Evolutionary conservation across 2,113 vertebrate species (phyloP).

Genomic region (Anarhynchus alexandrinus): DNA sequence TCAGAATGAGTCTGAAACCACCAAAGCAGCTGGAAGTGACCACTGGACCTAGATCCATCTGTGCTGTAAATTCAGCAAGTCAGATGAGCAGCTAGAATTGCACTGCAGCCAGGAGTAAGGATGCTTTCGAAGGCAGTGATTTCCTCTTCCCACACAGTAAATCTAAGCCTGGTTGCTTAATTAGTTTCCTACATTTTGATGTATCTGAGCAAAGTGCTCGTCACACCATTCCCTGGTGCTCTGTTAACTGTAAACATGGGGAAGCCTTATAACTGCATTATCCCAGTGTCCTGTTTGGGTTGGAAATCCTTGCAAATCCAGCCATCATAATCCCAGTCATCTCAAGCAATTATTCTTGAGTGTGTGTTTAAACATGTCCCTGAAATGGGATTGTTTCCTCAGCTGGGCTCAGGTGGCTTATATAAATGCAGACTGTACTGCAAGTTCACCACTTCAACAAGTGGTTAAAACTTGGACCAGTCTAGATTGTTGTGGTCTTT

Average conservation of each 20-base stretch:
- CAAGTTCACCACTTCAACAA: not conserved
- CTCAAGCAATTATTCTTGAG: not conserved
- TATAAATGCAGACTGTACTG: not conserved
- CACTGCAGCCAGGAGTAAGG: accelerated
- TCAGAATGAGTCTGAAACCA: not conserved
- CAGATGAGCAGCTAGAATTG: not conserved
- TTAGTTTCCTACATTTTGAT: not conserved
- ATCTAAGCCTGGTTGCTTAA: not conserved
- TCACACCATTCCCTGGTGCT: not conserved
- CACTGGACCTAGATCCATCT: not conserved
- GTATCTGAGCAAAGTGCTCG: not conserved
- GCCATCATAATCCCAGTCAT: not conserved
- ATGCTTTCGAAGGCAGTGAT: not conserved
- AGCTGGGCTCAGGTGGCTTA: not conserved
- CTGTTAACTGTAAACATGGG: not conserved
- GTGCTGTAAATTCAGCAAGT: not conserved
- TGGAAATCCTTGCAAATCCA: not conserved
- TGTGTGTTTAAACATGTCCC: not conserved
- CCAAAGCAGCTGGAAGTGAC: not conserved
- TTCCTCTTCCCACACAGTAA: not conserved
- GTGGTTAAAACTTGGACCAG: not conserved
- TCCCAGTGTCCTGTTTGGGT: not conserved
- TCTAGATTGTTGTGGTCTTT: not conserved
- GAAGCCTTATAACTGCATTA: not conserved
- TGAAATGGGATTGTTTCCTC: not conserved